Evolutionary conservation across 2,113 vertebrate species (phyloP).

Genomic region (Tachuris rubrigastra): DNA sequence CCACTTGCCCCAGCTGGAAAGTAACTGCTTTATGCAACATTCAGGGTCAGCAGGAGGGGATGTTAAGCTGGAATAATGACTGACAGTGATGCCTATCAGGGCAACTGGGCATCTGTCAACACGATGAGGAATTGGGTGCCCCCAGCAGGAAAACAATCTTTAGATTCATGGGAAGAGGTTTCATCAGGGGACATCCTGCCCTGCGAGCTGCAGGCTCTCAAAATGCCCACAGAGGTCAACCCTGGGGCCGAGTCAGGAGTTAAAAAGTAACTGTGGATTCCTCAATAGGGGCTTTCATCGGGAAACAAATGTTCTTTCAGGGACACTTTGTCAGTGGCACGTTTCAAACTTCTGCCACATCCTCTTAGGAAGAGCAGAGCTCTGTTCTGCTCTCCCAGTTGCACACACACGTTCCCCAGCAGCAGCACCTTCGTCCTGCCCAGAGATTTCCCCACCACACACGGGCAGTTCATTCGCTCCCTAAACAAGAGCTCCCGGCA

Average conservation of each 20-base stretch:
- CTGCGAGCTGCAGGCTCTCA: not conserved
- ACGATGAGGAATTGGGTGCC: not conserved
- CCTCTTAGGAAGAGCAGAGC: not conserved
- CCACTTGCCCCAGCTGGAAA: not conserved
- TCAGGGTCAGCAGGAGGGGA: not conserved
- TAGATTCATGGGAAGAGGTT: conserved; percentile 13
- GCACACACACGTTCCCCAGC: not conserved
- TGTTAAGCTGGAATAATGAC: not conserved
- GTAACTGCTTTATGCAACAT: not conserved
- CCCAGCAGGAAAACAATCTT: not conserved
- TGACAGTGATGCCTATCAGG: not conserved
- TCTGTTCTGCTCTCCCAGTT: not conserved
- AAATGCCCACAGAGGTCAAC: not conserved
- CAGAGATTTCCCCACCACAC: not conserved
- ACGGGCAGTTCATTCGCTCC: not conserved
- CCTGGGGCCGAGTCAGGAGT: not conserved
- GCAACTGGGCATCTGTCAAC: not conserved
- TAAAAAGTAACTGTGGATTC: not conserved
- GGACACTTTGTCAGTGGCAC: not conserved
- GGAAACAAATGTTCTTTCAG: conserved; percentile 46
- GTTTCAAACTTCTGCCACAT: conserved; percentile 1
- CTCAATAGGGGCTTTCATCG: conserved; percentile 35
- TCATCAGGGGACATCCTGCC: not conserved
- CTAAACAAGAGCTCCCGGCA: not conserved
- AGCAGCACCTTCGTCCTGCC: not conserved